phyloP scores from a whole-genome alignment of 2,888 invertebrate genomes.

The Polydrusus pterygomalis region DNA sequence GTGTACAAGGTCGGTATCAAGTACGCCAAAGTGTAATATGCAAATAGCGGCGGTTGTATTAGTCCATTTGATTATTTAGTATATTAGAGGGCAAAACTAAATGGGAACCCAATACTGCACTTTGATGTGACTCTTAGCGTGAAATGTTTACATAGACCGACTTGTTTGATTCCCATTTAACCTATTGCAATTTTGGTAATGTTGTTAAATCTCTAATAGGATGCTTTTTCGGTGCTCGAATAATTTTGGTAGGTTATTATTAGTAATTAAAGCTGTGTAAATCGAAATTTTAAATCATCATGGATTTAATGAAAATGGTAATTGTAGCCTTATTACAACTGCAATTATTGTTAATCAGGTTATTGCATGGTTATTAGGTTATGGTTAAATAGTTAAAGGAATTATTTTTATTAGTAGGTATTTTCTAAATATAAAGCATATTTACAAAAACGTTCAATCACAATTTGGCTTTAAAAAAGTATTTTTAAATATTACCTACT shows the following conservation, averaged over 20 bases:
- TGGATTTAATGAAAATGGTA: no score
- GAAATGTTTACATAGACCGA: conserved; percentile 22
- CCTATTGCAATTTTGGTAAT: not conserved
- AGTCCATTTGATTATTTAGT: conserved; percentile 57
- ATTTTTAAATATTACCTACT: no score
- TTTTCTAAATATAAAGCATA: no score
- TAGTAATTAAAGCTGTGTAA: no score
- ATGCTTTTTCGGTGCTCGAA: not conserved
- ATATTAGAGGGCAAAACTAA: conserved; percentile 54
- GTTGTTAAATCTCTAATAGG: not conserved
- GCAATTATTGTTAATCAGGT: no score
- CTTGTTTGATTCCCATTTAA: conserved; percentile 15
- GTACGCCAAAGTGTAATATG: conserved; percentile 57
- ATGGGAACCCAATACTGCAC: conserved; percentile 48
- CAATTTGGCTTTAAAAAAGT: no score
- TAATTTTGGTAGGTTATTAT: not conserved
- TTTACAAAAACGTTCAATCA: no score
- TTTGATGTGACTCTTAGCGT: conserved; percentile 33
- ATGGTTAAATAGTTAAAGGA: no score
- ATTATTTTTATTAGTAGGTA: no score
- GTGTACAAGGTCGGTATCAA: conserved; percentile 37
- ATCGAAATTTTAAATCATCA: no score
- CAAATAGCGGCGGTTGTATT: conserved; percentile 57
- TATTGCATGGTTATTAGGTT: no score
- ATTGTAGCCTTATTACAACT: no score